Percentiles rank a stretch among this genome's conserved stretches.
Evolutionary conservation across 2,113 vertebrate species (phyloP).

Genomic region (Cryptomyrus ogoouensis): DNA sequence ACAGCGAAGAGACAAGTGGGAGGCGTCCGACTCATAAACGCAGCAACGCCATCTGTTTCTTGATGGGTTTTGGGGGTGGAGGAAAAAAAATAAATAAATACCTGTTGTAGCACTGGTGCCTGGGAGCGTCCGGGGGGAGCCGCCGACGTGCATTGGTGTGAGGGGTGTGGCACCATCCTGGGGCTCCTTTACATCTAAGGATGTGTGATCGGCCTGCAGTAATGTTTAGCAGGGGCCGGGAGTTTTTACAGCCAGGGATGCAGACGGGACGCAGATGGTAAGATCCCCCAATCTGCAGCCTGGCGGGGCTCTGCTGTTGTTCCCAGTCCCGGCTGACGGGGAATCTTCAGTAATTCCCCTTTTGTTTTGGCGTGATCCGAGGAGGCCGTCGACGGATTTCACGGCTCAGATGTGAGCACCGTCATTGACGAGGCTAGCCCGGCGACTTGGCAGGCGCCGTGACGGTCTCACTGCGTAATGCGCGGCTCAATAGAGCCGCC

Average conservation of each 20-base stretch:
- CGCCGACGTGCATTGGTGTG: neutral
- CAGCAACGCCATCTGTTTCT: constrained; percentile 57
- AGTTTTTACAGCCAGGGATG: neutral
- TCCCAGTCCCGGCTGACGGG: neutral
- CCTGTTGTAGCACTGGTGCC: constrained; percentile 17
- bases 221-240: neutral
- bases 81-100: neutral
- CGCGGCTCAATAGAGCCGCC: neutral
- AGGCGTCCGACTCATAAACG: constrained; percentile 42
- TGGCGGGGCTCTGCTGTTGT: neutral
- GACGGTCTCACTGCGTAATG: neutral
- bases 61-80: constrained; percentile 26
- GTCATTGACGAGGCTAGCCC: neutral
- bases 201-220: neutral
- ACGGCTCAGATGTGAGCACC: neutral
- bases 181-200: neutral
- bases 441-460: neutral
- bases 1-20: constrained; percentile 30
- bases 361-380: neutral
- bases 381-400: neutral
- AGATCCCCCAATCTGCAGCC: neutral
- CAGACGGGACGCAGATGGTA: neutral
- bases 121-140: neutral
- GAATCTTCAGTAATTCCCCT: neutral
- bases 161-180: neutral